Conservation (phyloP, 1,140 invertebrate genomes). For the Antheraea pernyi region DNA sequence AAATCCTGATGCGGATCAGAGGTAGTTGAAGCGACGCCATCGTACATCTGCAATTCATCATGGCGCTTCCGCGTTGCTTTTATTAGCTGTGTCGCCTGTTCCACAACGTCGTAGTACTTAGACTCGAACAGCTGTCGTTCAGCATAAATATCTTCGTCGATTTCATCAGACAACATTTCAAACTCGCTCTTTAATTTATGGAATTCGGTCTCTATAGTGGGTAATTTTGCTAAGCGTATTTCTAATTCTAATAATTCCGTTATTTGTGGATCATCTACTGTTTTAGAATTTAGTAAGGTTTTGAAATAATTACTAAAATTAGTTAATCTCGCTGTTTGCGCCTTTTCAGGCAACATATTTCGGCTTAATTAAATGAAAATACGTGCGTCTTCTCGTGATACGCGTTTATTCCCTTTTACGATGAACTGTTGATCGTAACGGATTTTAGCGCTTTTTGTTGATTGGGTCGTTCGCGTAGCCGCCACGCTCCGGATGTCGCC, state of each 20-base stretch:
- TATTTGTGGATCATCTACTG: background rate
- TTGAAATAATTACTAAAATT: background rate
- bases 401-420: too few species aligned
- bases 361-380: too few species aligned
- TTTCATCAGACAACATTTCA: background rate
- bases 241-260: background rate
- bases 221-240: background rate
- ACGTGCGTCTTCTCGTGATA: too few species aligned
- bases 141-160: background rate
- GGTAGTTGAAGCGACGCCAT: background rate
- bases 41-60: background rate
- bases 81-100: background rate
- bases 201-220: background rate
- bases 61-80: background rate
- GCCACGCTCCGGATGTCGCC: too few species aligned
- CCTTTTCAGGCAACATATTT: too few species aligned
- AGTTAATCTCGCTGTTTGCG: background rate
- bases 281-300: background rate
- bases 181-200: background rate
- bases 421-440: too few species aligned
- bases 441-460: too few species aligned
- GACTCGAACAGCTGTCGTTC: background rate
- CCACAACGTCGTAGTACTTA: background rate
- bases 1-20: background rate
- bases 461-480: too few species aligned